Base-by-base conservation (phyloP, 2,797 vertebrate species). In the Myotis daubentonii region DNA sequence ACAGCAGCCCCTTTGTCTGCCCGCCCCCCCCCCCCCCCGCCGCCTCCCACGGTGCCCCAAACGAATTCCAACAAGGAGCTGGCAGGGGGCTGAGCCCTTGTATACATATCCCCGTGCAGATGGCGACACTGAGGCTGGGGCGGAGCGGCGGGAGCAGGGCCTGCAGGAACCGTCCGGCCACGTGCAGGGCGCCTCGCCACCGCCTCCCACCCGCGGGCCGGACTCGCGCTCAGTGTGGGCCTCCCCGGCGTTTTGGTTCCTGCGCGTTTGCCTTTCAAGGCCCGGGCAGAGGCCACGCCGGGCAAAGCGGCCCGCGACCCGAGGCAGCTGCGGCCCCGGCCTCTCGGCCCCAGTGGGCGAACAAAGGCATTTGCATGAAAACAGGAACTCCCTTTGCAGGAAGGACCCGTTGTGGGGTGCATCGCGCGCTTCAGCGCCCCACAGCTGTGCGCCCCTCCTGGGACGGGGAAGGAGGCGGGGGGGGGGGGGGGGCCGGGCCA, bases 331-430 rank as follows among this genome's bases (percentile, higher is more conserved):
- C 76, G 2, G 13, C 23, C 25, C 3, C 0, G 47, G 66, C 44
- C 44, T 30, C 30, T 23, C 0, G 36, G 53, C 30, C 17, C 49
- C 20, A 1, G 82, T 2, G 82, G 51, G 6, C 1, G 17, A 79
- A 89, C 85, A 87, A 81, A 93, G 76, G 8, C 6, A 36, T 89
- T 49, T 83, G 62, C 80, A 82, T 75, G 87, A 91, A 89, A 95
- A 66, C 93, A 60, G 74, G 51, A 91, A 51, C 81, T 25, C 22
- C 5, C 22, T 44, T 25, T 36, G 84, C 80, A 4, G 87, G n/a
- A 81, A 74, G 13, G 51, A 41, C 23, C 38, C 0, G 10, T 41
- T 22, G 22, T 7, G 51, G 74, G 65, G 41, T 38, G 71, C 76
- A 0, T 1, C 10, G 20, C 1, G 78, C n/a, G 33, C 57, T 78